Conservation (phyloP, 1,140 invertebrate genomes). For the Rhynchophorus ferrugineus region DNA sequence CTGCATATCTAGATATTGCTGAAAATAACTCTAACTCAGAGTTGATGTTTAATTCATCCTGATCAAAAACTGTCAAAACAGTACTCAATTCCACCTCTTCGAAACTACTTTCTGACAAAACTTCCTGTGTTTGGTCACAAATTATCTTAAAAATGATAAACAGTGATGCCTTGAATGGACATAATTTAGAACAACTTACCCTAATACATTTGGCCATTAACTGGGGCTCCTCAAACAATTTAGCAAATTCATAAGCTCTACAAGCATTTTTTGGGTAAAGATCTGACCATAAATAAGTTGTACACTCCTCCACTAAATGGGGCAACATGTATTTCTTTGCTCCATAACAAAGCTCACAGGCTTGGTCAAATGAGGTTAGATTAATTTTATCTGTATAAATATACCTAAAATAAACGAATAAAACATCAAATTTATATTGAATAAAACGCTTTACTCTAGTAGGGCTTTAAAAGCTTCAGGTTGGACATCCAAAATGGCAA, state of each 20-base stretch:
- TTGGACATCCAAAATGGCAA: conserved; percentile 73
- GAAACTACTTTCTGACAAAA: conserved; percentile 65
- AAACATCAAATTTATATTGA: background rate
- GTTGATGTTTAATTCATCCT: conserved; percentile 61
- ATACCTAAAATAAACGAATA: conserved; percentile 49
- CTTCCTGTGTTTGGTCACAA: conserved; percentile 63
- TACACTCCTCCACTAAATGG: conserved; percentile 70
- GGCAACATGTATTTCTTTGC: conserved; percentile 85
- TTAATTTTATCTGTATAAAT: conserved; percentile 76
- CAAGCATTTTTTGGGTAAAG: conserved; percentile 72
- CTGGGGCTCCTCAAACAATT: conserved; percentile 71
- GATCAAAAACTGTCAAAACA: conserved; percentile 63
- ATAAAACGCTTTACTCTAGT: conserved; percentile 47
- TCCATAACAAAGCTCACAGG: conserved; percentile 77
- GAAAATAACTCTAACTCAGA: conserved; percentile 70
- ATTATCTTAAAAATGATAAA: conserved; percentile 51
- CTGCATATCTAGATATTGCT: conserved; percentile 60
- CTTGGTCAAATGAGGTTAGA: conserved; percentile 71
- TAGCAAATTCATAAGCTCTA: conserved; percentile 76
- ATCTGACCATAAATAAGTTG: conserved; percentile 70
- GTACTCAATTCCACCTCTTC: conserved; percentile 66
- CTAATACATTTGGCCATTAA: conserved; percentile 73
- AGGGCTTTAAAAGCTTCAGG: conserved; percentile 76
- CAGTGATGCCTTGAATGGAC: conserved; percentile 1
- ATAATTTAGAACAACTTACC: conserved; percentile 39